Base-by-base conservation (phyloP, 2,113 vertebrate genomes). In the Ammospiza nelsoni region DNA sequence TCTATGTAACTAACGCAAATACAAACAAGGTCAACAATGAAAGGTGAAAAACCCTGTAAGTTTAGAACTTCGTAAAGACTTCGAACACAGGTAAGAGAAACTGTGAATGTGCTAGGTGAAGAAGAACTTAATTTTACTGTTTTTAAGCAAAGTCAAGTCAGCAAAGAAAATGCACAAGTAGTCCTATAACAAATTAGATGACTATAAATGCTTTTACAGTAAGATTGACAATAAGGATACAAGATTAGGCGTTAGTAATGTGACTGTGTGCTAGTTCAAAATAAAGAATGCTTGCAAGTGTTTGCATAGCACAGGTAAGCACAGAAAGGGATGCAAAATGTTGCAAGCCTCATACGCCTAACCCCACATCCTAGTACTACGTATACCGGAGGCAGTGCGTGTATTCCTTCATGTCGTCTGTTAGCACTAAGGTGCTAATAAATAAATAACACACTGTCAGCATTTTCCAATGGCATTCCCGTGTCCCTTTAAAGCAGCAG, bases 321-420 rank as follows among this genome's bases (percentile, higher is more conserved):
- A 57, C 39, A 52, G 27, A 65, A 78, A 74, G n/a, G 8, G 17
- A 61, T 19, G 25, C 20, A 41, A 68, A 39, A 58, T 3, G 3
- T 18, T 16, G 11, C 46, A 44, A 85, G 20, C 11, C 22, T 43
- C 27, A 16, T 2, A 16, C 4, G 4, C 4, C 43, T 35, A 29
- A 25, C 21, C 12, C 16, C 6, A 2, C 13, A 48, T 8, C 35
- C 37, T 7, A n/a, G 5, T 0, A 37, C 31, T 2, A 24, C 0
- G 4, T 5, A 23, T 4, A 41, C 0, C 6, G 8, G 21, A 15
- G 9, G 5, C 37, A 54, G 10, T 0, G 14, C 9, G 12, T 1
- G 11, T 8, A 35, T 17, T 43, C 27, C 21, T 44, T 37, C 51
- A 4, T 4, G 9, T 2, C 35, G 28, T 1, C 57, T 67, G 33